Evolutionary conservation across 2,113 vertebrate species (phyloP), one percentile per base, ranked within the genome.

Genomic region (Psophia crepitans): DNA sequence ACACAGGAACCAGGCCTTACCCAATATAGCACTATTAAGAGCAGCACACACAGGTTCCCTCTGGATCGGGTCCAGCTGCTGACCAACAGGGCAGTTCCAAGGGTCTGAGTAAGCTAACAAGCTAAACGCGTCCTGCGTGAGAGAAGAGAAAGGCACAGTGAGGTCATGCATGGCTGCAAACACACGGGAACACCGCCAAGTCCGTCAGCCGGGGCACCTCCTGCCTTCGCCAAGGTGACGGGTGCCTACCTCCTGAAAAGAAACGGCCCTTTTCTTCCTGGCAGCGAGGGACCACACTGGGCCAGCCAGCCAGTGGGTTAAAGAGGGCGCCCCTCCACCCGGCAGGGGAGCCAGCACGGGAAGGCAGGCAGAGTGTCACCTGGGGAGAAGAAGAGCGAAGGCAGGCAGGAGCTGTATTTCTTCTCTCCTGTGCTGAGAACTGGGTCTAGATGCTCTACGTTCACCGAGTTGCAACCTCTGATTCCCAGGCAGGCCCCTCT

Each of bases 21-120:
- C 99, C 98, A 99, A 98, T 94, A 99, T 99, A 98, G 99, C 99
- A 97, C 99, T 99, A 98, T 99, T 99, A 95, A 99, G 99, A 95
- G 99, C 99, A 54, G 99, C 99, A 95, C 99, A 99, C 96, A 99
- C 99, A 7, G 99, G 98, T 95, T 99, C 99, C 98, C 99, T 99
- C 98, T 99, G 99, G 84, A 99, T 99, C 0, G 99, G 99, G 95
- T 99, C 99, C 95, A 99, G 97, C 98, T 99, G 99, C 96, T 99
- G 99, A 56, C 99, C 99, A 22, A 99, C 99, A 1, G 99, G 99
- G 98, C 99, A 99, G 98, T 98, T 99, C 99, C 99, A 99, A 16
- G 99, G 99, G 92, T 99, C 99, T 9, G 99, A 99, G 95, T 99
- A 99, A 3, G 99, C 99, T 93, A 99, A 97, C 95, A 99, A 98